Evolutionary conservation across 1,140 invertebrate genomes (phyloP).

Genomic region (Ladona fulva): DNA sequence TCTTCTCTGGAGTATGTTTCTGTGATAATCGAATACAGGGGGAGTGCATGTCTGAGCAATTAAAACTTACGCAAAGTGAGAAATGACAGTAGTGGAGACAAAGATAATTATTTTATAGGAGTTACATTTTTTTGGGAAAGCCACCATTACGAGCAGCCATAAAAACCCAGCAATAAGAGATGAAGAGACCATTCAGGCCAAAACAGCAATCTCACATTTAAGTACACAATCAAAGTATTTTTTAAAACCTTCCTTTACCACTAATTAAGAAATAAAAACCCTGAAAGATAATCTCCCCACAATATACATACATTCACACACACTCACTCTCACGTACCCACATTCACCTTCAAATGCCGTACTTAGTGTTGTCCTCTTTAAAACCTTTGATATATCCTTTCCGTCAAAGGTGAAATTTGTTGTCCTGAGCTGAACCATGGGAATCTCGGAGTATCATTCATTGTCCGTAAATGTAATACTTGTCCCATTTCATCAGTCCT

Average conservation of each 20-base stretch:
- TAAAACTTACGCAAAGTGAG: neutral
- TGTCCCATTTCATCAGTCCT: neutral
- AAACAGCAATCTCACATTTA: constrained; percentile 7
- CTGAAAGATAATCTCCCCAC: neutral
- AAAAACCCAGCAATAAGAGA: constrained; percentile 7
- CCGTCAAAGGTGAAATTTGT: too few species aligned
- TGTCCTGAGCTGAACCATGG: too few species aligned
- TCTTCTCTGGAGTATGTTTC: neutral
- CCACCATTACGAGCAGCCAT: neutral
- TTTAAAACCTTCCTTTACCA: neutral
- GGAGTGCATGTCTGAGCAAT: neutral
- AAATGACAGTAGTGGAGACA: constrained; percentile 5
- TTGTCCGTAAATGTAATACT: neutral
- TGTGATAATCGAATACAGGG: neutral
- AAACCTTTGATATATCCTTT: neutral
- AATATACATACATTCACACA: neutral
- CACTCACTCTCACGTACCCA: neutral
- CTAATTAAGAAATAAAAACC: constrained; percentile 10
- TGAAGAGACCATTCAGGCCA: neutral
- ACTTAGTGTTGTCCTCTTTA: neutral
- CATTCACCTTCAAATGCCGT: neutral
- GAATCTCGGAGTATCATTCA: neutral
- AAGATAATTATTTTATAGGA: neutral
- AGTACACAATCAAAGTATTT: constrained; percentile 7
- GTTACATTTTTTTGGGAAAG: neutral